Evolutionary conservation across 2,888 invertebrate genomes (phyloP), one percentile per base, ranked within the genome.

Genomic region (Ditylenchus weischeri): DNA sequence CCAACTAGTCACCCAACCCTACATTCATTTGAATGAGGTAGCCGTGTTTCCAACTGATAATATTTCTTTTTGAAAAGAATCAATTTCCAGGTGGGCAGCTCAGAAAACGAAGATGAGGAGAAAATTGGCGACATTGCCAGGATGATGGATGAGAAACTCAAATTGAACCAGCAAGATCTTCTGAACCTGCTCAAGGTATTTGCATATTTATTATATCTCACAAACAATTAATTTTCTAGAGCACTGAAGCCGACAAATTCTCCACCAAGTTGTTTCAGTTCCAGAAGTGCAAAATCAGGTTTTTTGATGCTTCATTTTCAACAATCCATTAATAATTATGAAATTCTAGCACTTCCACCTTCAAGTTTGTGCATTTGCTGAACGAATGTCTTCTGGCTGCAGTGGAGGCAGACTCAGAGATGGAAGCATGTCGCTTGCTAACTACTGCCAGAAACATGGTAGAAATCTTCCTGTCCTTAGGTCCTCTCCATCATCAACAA

Each of bases 391-490:
- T 80, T 35, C 63, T 67, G 11, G 72, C 73, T 1, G 76, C 77
- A 2, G 70, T 72, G 13, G 68, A 69, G 3, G 62, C 76, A 0
- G 67, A 72, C 36, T 71, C 76, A 59, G 77, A 78, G 51, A 70
- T 71, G 19, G 70, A 58, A 19, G 61, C 74, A 21, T 70, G 65
- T 51, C 69, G 72, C 36, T 59, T 80, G n/a, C 64, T 75, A 8
- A 67, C 76, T 21, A 79, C 80, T 3, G 78, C 78, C 10, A 71
- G 73, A 19, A 78, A 78, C 60, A 75, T 80, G 47, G 69, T 80
- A 18, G 74, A 77, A 29, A 72, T 78, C 21, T 80, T 78, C 69
- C 58, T 75, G 8, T 67, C 74, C n/a, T 71, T 73, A 51, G 72
- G 77, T 10, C 75, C 77, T 15, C 66, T 75, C n/a, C 75, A 76